Percentiles rank a stretch among this genome's conserved stretches.
These are phyloP conservation scores for Scolopax rusticola DNA, from an alignment of 2,797 vertebrate species.

Conservation along the genomic window DNA sequence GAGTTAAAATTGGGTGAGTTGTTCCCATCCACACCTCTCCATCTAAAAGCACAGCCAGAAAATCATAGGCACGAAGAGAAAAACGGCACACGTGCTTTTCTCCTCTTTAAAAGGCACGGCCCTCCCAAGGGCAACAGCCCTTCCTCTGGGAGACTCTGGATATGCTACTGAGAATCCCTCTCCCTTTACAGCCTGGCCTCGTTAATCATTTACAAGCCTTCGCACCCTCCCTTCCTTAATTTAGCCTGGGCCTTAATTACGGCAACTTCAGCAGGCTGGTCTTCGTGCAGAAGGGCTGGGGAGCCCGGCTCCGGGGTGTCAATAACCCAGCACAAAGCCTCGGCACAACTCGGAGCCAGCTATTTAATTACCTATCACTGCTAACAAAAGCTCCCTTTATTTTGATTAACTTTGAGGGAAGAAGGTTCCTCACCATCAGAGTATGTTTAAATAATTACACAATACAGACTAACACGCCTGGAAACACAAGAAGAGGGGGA, in stretches of 20 bases:
- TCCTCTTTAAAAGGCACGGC: accelerated
- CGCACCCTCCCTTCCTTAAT: neutral
- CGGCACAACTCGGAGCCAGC: neutral
- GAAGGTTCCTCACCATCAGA: slow-evolving; percentile 29
- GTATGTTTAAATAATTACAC: slow-evolving; percentile 68
- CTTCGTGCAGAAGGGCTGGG: neutral
- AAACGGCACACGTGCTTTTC: accelerated
- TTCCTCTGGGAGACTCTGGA: neutral
- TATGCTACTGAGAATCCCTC: accelerated
- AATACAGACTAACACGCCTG: slow-evolving; percentile 12
- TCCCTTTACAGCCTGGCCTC: neutral
- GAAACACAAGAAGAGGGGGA: slow-evolving; percentile 29
- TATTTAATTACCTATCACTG: slow-evolving; percentile 67
- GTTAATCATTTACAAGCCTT: neutral
- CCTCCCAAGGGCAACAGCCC: neutral
- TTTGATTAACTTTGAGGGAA: slow-evolving; percentile 71
- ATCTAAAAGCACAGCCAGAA: neutral
- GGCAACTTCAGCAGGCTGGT: accelerated
- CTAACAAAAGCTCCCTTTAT: slow-evolving; percentile 71
- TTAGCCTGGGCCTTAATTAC: neutral
- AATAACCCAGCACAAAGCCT: slow-evolving; percentile 37
- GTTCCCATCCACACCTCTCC: neutral
- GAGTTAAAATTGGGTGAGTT: neutral
- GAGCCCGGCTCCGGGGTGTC: neutral
- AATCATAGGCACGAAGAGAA: neutral